A percentile compares a stretch with the other conserved stretches of the same genome.
These are phyloP conservation scores for Uria lomvia DNA, from an alignment of 2,113 vertebrate species.

Conservation along the genomic window DNA sequence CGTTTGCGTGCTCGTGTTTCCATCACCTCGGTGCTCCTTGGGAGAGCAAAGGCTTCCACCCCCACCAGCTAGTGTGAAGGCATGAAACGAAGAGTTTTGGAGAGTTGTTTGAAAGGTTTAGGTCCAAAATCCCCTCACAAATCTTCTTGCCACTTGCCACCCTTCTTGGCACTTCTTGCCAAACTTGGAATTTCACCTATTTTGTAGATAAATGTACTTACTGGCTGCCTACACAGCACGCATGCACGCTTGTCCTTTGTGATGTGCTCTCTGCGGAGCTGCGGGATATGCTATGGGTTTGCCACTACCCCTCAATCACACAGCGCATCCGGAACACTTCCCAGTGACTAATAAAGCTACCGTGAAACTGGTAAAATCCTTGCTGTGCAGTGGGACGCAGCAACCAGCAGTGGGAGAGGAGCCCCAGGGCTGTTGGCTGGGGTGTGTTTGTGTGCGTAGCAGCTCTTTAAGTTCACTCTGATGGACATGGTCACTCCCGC, in stretches of 20 bases:
- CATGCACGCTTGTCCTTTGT: fast-evolving
- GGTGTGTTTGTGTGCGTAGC: not conserved
- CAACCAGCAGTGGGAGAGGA: not conserved
- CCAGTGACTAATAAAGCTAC: not conserved
- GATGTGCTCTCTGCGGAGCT: not conserved
- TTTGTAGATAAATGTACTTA: not conserved
- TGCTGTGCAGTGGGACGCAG: not conserved
- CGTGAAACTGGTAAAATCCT: not conserved
- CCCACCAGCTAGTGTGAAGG: not conserved
- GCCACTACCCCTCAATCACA: not conserved
- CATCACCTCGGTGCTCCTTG: not conserved
- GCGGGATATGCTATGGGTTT: not conserved
- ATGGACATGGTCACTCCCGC: not conserved
- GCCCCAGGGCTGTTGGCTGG: no score
- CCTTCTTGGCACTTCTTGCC: not conserved
- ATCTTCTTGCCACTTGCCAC: no score
- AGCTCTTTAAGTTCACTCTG: not conserved
- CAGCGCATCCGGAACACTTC: not conserved
- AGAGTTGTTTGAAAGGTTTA: not conserved
- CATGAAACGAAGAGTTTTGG: not conserved
- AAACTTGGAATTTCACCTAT: not conserved
- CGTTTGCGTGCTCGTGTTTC: fast-evolving
- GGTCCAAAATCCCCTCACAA: not conserved
- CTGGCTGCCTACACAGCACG: not conserved
- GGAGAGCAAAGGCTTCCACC: not conserved